Evolutionary conservation across 2,888 invertebrate genomes (phyloP).

Genomic region (Habroteleia sp.): DNA sequence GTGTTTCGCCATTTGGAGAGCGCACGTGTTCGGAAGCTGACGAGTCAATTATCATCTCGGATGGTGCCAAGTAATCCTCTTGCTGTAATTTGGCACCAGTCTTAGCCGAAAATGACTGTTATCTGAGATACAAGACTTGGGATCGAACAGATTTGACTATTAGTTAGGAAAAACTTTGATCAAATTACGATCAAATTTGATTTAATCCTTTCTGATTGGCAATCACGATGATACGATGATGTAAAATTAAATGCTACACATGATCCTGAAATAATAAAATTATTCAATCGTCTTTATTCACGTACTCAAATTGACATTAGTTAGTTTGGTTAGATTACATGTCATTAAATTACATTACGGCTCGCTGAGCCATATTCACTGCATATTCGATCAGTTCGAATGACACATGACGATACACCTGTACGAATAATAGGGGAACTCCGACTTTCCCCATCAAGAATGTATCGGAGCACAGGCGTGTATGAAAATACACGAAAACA

Average conservation of each 20-base stretch:
- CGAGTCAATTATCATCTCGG: constrained; percentile 60
- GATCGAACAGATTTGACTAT: neutral
- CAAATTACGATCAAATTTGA: no score
- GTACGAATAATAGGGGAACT: constrained; percentile 62
- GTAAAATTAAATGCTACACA: constrained; percentile 33
- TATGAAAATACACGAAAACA: constrained; percentile 68
- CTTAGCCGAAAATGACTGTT: constrained; percentile 23
- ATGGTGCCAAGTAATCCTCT: constrained; percentile 28
- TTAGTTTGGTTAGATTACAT: constrained; percentile 63
- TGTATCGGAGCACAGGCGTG: constrained; percentile 50
- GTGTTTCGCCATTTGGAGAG: constrained; percentile 40
- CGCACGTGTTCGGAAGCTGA: constrained; percentile 58
- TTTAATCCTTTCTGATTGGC: no score
- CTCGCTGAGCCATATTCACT: constrained; percentile 69
- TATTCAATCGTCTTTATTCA: constrained; percentile 46
- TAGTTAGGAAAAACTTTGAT: neutral
- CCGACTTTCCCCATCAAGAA: constrained; percentile 46
- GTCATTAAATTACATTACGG: constrained; percentile 71
- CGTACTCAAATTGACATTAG: constrained; percentile 40
- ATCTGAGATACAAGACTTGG: constrained; percentile 13
- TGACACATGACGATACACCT: constrained; percentile 66
- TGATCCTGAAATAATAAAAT: constrained; percentile 42
- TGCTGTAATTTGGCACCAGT: constrained; percentile 45
- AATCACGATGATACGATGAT: no score
- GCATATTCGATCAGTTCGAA: constrained; percentile 68